phyloP scores from a whole-genome alignment of 2,888 invertebrate species.

The Hanleya hanleyi region DNA sequence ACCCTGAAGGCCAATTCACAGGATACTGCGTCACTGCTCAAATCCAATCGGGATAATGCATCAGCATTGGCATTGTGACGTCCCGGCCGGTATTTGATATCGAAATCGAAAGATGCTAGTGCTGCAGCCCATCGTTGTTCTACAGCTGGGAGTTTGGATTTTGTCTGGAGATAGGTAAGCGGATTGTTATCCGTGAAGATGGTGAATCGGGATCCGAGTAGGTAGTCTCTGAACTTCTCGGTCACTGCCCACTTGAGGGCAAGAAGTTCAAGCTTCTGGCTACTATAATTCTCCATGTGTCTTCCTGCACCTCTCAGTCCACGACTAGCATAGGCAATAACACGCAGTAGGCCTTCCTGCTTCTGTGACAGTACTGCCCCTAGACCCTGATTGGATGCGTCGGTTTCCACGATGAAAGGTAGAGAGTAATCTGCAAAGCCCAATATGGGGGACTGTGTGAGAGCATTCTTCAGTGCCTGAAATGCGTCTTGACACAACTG shows the following conservation, averaged over 20 bases:
- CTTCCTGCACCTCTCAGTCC: neutral
- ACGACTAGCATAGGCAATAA: too few species aligned
- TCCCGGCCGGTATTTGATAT: slow-evolving; percentile 16
- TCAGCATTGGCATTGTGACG: slow-evolving; percentile 18
- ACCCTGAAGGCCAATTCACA: neutral
- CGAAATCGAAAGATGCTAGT: slow-evolving; percentile 19
- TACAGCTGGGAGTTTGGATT: slow-evolving; percentile 19
- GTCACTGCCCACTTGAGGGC: slow-evolving; percentile 35
- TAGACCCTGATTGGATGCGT: neutral
- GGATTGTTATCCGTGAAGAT: slow-evolving; percentile 25
- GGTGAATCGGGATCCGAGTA: slow-evolving; percentile 9
- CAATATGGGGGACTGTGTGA: neutral
- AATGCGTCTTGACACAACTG: neutral
- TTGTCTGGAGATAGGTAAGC: slow-evolving; percentile 7
- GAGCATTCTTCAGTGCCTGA: neutral
- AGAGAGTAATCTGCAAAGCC: neutral
- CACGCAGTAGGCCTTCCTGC: too few species aligned
- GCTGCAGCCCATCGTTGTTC: slow-evolving; percentile 27
- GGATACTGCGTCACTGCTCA: neutral
- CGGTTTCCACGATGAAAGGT: neutral
- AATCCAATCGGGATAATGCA: slow-evolving; percentile 9
- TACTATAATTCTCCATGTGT: neutral
- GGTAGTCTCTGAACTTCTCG: slow-evolving; percentile 25
- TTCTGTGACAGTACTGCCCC: neutral
- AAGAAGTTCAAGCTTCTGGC: slow-evolving; percentile 33